Conservation (phyloP, 2,888 invertebrate genomes). For the Pseudeuparius sepicola region DNA sequence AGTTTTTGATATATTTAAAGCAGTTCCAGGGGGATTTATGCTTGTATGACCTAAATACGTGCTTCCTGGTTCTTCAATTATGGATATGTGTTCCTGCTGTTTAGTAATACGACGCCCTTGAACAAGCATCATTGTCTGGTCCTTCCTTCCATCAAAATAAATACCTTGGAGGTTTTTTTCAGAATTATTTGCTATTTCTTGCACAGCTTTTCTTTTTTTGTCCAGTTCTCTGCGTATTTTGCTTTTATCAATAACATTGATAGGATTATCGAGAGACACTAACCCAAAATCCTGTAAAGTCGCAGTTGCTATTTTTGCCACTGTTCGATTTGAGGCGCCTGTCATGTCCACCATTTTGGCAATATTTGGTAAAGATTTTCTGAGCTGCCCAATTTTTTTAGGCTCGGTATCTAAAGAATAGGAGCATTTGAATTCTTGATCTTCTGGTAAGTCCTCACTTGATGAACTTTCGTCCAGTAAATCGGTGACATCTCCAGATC, state of each 20-base stretch:
- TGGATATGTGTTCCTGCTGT: conserved; percentile 11
- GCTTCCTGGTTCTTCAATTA: conserved; percentile 9
- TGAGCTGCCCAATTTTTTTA: conserved; percentile 1
- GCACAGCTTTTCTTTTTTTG: conserved; percentile 5
- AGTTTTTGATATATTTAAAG: conserved; percentile 9
- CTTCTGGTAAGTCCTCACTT: conserved; percentile 1
- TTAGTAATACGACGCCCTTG: conserved; percentile 5
- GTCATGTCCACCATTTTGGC: conserved; percentile 7
- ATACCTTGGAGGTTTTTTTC: conserved; percentile 8
- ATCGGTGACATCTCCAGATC: background rate
- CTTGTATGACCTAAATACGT: conserved; percentile 9
- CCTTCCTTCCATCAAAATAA: conserved; percentile 13
- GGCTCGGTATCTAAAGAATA: conserved; percentile 1
- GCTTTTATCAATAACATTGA: conserved; percentile 11
- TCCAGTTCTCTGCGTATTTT: conserved; percentile 9
- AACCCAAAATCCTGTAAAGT: conserved; percentile 10
- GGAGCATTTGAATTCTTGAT: conserved; percentile 3
- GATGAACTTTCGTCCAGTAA: conserved; percentile 5
- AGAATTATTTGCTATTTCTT: conserved; percentile 7
- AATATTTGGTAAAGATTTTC: background rate
- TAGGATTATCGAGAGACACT: conserved; percentile 3
- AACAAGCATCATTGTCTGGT: conserved; percentile 9
- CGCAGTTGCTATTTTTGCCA: conserved; percentile 11
- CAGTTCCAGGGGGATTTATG: conserved; percentile 14
- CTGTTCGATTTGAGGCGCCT: conserved; percentile 11